These are phyloP conservation scores for Pseudomugil tenellus DNA, from an alignment of 2,797 vertebrate genomes.

Conservation along the genomic window DNA sequence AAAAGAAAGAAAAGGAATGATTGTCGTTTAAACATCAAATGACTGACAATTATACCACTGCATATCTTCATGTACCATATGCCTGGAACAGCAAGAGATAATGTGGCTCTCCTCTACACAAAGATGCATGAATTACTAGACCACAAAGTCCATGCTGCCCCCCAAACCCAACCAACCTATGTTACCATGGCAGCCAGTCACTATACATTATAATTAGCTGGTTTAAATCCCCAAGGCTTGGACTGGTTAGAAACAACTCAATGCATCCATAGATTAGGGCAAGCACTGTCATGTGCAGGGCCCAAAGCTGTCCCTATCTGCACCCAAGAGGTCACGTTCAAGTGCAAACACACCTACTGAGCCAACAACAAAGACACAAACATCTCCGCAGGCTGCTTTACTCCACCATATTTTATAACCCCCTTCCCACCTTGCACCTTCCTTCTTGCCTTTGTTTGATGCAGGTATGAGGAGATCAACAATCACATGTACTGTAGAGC, in stretches of 20 bases:
- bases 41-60: constrained; percentile 57
- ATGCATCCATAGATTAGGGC: constrained; percentile 59
- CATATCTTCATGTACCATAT: constrained; percentile 70
- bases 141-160: constrained; percentile 1
- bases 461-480: constrained; percentile 35
- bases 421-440: constrained; percentile 7
- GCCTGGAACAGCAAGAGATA: constrained; percentile 67
- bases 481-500: constrained; percentile 7
- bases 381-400: not conserved
- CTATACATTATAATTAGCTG: constrained; percentile 78
- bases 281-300: constrained; percentile 9
- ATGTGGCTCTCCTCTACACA: constrained; percentile 40
- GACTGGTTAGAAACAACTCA: constrained; percentile 46
- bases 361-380: constrained; percentile 22
- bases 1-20: constrained; percentile 50
- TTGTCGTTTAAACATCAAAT: constrained; percentile 41
- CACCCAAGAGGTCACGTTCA: constrained; percentile 30
- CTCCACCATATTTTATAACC: constrained; percentile 3
- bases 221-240: constrained; percentile 59
- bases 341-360: constrained; percentile 34
- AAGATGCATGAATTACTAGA: constrained; percentile 40
- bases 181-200: constrained; percentile 76
- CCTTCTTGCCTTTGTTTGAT: constrained; percentile 22
- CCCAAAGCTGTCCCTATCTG: constrained; percentile 9
- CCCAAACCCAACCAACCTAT: constrained; percentile 41